phyloP scores from a whole-genome alignment of 2,888 invertebrate species.

The Celastrina argiolus region DNA sequence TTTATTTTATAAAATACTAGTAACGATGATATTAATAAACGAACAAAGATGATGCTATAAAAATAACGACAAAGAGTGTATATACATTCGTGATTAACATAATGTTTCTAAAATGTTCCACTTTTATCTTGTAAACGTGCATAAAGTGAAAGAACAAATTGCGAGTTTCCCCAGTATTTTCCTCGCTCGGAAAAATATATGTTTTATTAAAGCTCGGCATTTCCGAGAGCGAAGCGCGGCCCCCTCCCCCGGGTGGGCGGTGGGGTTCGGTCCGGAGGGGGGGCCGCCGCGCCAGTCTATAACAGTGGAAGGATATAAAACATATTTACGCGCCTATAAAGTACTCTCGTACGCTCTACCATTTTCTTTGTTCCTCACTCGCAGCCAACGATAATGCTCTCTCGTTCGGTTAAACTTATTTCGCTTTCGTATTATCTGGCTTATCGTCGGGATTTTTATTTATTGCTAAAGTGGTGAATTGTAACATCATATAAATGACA shows the following conservation, averaged over 20 bases:
- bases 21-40: not conserved
- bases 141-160: conserved; percentile 79
- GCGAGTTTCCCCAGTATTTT: conserved; percentile 78
- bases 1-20: not conserved
- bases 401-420: conserved; percentile 76
- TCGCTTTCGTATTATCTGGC: conserved; percentile 72
- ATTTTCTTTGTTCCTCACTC: conserved; percentile 77
- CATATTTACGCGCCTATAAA: conserved; percentile 79
- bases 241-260: conserved; percentile 56
- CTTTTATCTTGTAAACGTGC: conserved; percentile 79
- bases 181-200: conserved; percentile 78
- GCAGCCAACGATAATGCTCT: conserved; percentile 76
- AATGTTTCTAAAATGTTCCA: conserved; percentile 76
- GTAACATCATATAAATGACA: conserved; percentile 43
- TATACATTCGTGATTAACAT: conserved; percentile 74
- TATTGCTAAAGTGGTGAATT: conserved; percentile 68
- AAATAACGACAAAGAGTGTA: conserved; percentile 60
- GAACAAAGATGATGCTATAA: conserved; percentile 22
- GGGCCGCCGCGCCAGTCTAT: conserved; percentile 73
- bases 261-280: conserved; percentile 42
- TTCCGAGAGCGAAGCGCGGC: conserved; percentile 75
- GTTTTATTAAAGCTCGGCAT: conserved; percentile 79
- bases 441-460: conserved; percentile 72
- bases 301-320: conserved; percentile 78
- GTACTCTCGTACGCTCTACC: conserved; percentile 77